These are phyloP conservation scores for Todus mexicanus DNA, from an alignment of 2,797 vertebrate species.

Conservation along the genomic window DNA sequence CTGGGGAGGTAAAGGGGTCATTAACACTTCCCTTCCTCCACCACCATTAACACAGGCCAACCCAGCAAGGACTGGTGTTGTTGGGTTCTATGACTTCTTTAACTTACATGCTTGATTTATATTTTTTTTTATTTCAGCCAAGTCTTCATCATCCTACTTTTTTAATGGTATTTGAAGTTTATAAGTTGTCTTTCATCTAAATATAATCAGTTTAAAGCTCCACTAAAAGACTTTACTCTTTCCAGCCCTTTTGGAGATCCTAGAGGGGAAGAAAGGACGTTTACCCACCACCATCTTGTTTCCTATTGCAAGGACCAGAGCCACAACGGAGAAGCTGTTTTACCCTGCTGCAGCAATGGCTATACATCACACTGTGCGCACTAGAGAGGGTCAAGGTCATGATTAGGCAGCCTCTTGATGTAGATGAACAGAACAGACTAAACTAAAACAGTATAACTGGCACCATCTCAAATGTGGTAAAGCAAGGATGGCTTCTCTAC, in stretches of 20 bases:
- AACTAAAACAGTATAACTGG: background rate
- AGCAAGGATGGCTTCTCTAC: background rate
- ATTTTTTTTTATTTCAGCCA: background rate
- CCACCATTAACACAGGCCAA: background rate
- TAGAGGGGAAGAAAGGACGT: background rate
- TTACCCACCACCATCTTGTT: background rate
- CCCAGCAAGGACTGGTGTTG: background rate
- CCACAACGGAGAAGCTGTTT: background rate
- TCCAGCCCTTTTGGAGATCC: background rate
- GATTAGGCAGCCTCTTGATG: background rate
- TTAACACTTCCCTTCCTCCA: background rate
- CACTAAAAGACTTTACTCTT: background rate
- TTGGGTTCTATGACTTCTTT: background rate
- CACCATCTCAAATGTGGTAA: background rate
- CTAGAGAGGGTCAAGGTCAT: background rate
- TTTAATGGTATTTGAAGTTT: background rate
- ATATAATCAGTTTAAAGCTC: background rate
- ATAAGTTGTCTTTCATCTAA: background rate
- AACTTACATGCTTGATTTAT: accelerated
- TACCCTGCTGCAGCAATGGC: background rate
- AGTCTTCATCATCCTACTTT: background rate
- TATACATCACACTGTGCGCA: background rate
- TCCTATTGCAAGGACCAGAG: background rate
- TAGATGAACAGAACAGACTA: background rate
- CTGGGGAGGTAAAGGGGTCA: background rate